phyloP scores from a whole-genome alignment of 2,797 vertebrate genomes.

The Spinus pinus region DNA sequence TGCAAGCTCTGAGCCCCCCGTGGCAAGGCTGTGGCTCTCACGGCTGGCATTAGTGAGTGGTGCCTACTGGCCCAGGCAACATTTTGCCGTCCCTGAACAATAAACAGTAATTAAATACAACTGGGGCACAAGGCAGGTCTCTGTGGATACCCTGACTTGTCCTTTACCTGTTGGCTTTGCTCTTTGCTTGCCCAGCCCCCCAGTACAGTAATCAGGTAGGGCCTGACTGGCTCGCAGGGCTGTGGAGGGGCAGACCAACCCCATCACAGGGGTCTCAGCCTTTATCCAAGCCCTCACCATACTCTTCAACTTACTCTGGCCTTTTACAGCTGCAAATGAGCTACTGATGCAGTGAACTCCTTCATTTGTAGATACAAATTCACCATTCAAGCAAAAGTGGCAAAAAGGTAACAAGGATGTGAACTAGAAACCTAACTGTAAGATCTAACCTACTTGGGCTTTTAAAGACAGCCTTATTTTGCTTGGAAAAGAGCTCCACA shows the following conservation, averaged over 20 bases:
- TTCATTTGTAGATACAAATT: background rate
- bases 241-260: background rate
- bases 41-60: background rate
- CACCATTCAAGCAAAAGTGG: background rate
- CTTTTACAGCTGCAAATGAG: background rate
- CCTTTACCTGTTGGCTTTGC: background rate
- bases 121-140: background rate
- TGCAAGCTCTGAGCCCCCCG: background rate
- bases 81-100: background rate
- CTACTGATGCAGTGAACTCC: background rate
- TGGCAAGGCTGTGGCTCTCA: background rate
- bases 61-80: background rate
- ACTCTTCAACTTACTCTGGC: background rate
- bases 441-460: background rate
- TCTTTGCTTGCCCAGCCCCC: background rate
- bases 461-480: background rate
- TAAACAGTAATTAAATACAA: background rate
- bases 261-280: accelerated
- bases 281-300: background rate
- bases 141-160: background rate
- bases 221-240: background rate
- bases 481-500: background rate
- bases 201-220: background rate
- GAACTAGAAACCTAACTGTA: background rate
- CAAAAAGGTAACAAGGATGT: background rate